Base-by-base conservation (phyloP, 1,140 invertebrate genomes). In the Magallana ariakensis region DNA sequence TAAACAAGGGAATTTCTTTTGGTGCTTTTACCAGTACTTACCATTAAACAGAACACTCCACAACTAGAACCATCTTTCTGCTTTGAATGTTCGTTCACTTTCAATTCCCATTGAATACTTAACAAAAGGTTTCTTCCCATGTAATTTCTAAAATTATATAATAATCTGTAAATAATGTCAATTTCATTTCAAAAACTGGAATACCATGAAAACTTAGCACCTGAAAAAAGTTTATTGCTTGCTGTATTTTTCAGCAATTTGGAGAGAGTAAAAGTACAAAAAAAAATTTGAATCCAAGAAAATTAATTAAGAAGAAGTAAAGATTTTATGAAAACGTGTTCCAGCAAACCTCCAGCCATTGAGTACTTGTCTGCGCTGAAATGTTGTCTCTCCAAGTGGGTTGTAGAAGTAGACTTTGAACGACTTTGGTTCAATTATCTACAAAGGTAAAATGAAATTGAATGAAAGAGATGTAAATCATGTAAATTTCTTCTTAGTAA, bases 381-480 rank as follows among this genome's bases (percentile, higher is more conserved):
- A 70, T 70, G 62, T 11, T 6, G 62, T 70, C 16, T 70, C 62
- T 70, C 62, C 62, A 26, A 70, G 62, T 22, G 16, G 62, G 26
- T 70, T 70, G 19, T 70, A 70, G 19, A 70, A 70, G 62, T 70
- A 70, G n/a, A 70, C 62, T 19, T n/a, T 70, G 62, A 26, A 26
- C n/a, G 19, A 22, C n/a, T 70, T 70, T 70, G 62, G 62, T 70
- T 70, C 62, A 70, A 70, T 70, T 70, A 70, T 26, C 62, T 70
- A 70, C 19, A 70, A 22, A 22, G 16, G n/a, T 62, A 19, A 26
- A 26, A 70, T 70, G 19, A 22, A 22, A 70, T 60, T 60, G 58
- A 60, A 60, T 60, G 15, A 60, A 13, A 6, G 1, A 6, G 15
- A 13, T 15, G n/a, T n/a, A n/a, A n/a, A 70, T 22, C 62, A 70